Percentiles rank a stretch among this genome's conserved stretches.
phyloP scores from a whole-genome alignment of 2,888 invertebrate species.

The Mechanitis mazaeus region DNA sequence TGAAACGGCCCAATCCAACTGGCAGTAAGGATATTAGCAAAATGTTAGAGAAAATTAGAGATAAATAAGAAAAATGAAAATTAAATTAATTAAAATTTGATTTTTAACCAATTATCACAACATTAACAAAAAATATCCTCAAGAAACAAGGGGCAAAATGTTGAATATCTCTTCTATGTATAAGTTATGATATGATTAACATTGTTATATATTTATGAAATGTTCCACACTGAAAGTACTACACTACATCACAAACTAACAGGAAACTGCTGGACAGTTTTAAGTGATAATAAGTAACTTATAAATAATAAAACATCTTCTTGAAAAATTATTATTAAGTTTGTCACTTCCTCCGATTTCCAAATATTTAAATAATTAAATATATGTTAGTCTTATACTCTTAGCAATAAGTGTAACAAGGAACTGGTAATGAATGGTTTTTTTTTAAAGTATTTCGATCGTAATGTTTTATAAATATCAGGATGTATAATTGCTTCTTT shows the following conservation, averaged over 20 bases:
- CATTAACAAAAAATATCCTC: no score
- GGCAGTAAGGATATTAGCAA: conserved; percentile 48
- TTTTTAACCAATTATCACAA: background rate
- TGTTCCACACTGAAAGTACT: background rate
- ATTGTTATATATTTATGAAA: background rate
- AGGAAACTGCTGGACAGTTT: background rate
- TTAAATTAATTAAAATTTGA: background rate
- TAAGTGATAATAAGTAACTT: no score
- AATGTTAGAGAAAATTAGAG: conserved; percentile 40
- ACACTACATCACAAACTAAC: background rate
- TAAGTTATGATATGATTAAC: background rate
- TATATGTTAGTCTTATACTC: background rate
- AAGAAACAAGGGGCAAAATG: background rate
- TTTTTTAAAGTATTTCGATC: background rate
- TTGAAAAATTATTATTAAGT: background rate
- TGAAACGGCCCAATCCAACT: conserved; percentile 44
- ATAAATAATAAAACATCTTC: background rate
- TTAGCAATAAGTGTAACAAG: background rate
- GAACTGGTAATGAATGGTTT: conserved; percentile 1
- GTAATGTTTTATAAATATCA: no score
- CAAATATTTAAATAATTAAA: background rate
- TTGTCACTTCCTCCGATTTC: background rate
- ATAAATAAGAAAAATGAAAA: conserved; percentile 8
- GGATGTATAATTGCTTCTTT: no score
- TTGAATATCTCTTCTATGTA: background rate